Conservation (phyloP, 2,113 vertebrate species). For the Sinocyclocheilus anshuiensis region DNA sequence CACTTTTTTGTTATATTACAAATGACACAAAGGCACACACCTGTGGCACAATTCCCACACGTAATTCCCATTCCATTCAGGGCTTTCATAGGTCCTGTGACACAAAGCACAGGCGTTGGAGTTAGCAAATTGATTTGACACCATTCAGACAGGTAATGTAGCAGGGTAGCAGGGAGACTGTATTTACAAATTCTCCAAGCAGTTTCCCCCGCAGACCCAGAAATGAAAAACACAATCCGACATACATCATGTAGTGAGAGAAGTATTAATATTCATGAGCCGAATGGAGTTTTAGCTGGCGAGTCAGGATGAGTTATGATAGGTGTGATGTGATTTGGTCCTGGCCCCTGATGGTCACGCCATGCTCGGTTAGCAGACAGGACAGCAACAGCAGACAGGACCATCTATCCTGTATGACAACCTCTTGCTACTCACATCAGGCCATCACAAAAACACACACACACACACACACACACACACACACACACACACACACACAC, state of each 20-base stretch:
- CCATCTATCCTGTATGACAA: conserved; percentile 47
- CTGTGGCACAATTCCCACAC: too few species aligned
- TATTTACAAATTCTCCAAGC: conserved; percentile 26
- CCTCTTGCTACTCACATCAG: not conserved
- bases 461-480: too few species aligned
- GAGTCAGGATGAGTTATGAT: conserved; percentile 49
- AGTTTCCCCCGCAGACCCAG: not conserved
- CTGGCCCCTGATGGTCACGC: conserved; percentile 48
- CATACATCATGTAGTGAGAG: conserved; percentile 17
- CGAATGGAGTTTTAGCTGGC: conserved; percentile 42
- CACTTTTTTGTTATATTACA: conserved; percentile 5
- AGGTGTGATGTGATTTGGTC: conserved; percentile 49
- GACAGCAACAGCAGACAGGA: conserved; percentile 38
- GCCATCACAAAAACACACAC: not conserved
- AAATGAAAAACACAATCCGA: conserved; percentile 37
- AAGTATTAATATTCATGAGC: conserved; percentile 43
- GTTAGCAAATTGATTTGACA: conserved; percentile 34
- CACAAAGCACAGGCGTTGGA: conserved; percentile 13
- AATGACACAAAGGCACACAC: not conserved
- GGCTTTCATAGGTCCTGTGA: conserved; percentile 10
- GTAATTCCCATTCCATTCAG: conserved; percentile 23
- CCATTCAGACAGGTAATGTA: conserved; percentile 30
- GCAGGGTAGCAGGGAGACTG: conserved; percentile 2
- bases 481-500: too few species aligned
- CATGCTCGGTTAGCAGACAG: conserved; percentile 41